Evolutionary conservation across 2,888 invertebrate genomes (phyloP).

Genomic region (Clepsis dumicolana): DNA sequence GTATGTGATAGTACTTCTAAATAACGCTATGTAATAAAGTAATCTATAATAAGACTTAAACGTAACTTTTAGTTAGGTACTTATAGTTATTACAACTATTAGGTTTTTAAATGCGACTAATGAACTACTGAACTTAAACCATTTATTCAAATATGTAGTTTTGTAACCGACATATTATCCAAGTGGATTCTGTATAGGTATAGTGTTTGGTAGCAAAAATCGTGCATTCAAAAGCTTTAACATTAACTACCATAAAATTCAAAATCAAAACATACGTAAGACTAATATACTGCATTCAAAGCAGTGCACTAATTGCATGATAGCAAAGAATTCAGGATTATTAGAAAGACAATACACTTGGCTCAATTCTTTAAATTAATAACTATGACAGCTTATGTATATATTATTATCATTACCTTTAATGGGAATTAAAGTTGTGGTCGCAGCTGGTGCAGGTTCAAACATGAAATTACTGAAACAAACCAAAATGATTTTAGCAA

Average conservation of each 20-base stretch:
- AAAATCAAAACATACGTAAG: conserved; percentile 6
- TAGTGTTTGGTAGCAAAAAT: conserved; percentile 10
- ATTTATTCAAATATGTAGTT: neutral
- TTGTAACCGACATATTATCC: neutral
- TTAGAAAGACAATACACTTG: conserved; percentile 3
- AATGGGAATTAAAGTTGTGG: conserved; percentile 39
- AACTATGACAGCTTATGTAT: neutral
- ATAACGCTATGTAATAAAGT: neutral
- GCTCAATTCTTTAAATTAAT: neutral
- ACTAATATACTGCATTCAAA: conserved; percentile 34
- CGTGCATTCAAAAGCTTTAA: conserved; percentile 11
- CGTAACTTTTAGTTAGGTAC: too few species aligned
- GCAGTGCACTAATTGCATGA: conserved; percentile 27
- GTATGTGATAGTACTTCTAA: neutral
- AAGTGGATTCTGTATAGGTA: neutral
- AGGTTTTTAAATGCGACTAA: neutral
- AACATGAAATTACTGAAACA: conserved; percentile 74
- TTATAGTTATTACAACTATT: neutral
- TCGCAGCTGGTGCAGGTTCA: conserved; percentile 62
- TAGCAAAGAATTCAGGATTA: conserved; percentile 14
- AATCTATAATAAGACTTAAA: too few species aligned
- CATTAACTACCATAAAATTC: neutral
- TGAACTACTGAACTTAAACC: neutral
- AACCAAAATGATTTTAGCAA: conserved; percentile 44
- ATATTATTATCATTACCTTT: conserved; percentile 21